Evolutionary conservation across 2,113 vertebrate genomes (phyloP).

Genomic region (Petrocephalus zakoni): DNA sequence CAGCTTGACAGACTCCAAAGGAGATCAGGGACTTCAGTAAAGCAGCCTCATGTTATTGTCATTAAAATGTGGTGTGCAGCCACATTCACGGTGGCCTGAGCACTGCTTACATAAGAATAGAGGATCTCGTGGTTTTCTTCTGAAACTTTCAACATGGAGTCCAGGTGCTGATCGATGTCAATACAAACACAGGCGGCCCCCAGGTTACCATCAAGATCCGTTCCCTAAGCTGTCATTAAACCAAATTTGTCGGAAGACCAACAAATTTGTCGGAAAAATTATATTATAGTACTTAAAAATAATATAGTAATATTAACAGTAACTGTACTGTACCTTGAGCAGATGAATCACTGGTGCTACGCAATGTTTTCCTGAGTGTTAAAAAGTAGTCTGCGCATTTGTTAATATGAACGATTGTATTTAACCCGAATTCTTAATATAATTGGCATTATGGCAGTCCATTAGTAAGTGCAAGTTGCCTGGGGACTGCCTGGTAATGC

Average conservation of each 20-base stretch:
- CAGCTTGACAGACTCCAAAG: neutral
- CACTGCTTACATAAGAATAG: neutral
- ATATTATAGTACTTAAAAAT: neutral
- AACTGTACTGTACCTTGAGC: neutral
- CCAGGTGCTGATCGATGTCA: neutral
- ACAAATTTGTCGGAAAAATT: neutral
- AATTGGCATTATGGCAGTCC: neutral
- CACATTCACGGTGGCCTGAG: neutral
- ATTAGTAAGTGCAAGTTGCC: neutral
- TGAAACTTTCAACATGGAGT: neutral
- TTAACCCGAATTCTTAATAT: neutral
- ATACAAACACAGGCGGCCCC: neutral
- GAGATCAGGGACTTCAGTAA: neutral
- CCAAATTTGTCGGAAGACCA: too few relatives aligned
- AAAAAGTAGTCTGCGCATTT: neutral
- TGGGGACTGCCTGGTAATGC: neutral
- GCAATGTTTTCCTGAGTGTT: neutral
- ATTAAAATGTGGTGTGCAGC: neutral
- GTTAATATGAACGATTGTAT: neutral
- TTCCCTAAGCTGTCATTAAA: neutral
- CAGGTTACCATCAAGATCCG: neutral
- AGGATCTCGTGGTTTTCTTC: neutral
- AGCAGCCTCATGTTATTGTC: neutral
- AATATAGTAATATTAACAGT: neutral
- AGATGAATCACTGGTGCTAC: neutral